Evolutionary conservation across 2,888 invertebrate species (phyloP).

Genomic region (Cheilosia variabilis): DNA sequence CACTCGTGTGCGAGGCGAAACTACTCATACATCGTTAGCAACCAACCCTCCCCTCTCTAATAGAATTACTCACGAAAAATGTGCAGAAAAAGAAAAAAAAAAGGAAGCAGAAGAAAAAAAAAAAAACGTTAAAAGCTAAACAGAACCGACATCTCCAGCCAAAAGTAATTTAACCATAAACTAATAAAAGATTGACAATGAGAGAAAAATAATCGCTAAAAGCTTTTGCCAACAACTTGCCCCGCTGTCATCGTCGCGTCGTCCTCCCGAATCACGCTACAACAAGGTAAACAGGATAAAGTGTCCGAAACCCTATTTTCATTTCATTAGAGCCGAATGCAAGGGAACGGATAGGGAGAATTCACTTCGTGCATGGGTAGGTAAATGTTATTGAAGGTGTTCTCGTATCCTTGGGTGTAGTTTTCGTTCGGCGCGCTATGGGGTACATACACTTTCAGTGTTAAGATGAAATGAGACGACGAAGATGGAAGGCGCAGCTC

Average conservation of each 20-base stretch:
- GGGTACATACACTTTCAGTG: slow-evolving; percentile 43
- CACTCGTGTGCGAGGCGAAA: not conserved
- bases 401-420: slow-evolving; percentile 49
- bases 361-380: slow-evolving; percentile 7
- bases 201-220: slow-evolving; percentile 72
- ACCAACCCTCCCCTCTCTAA: slow-evolving; percentile 57
- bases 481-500: slow-evolving; percentile 43
- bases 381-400: slow-evolving; percentile 29
- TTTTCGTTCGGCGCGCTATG: slow-evolving; percentile 16
- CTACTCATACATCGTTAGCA: slow-evolving; percentile 52
- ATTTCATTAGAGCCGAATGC: slow-evolving; percentile 66
- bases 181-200: slow-evolving; percentile 73
- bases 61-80: slow-evolving; percentile 54
- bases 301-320: slow-evolving; percentile 71
- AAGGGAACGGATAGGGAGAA: not conserved
- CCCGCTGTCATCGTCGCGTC: not conserved
- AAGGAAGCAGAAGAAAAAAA: not conserved
- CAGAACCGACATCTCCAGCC: slow-evolving; percentile 33
- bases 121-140: not conserved
- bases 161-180: slow-evolving; percentile 74
- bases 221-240: slow-evolving; percentile 60
- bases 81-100: not conserved
- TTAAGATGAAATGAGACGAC: slow-evolving; percentile 46
- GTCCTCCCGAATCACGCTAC: slow-evolving; percentile 28
- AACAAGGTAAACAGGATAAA: slow-evolving; percentile 68